Percentiles rank a stretch among this genome's conserved stretches.
phyloP scores from a whole-genome alignment of 2,113 vertebrate species.

The Trogon melanurus region DNA sequence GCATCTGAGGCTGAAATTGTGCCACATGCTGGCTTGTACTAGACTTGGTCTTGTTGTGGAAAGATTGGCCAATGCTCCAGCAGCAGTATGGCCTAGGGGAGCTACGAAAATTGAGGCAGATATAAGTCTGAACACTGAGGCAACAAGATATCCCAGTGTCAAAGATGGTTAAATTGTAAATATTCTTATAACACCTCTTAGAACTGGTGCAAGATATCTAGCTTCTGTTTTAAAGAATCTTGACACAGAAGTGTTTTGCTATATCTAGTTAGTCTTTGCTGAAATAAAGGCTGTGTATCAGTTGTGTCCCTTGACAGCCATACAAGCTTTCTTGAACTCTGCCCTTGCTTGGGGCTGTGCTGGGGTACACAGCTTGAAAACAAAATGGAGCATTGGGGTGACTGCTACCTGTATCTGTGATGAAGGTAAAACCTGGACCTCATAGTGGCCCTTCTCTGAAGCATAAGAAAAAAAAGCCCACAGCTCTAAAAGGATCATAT shows the following conservation, averaged over 20 bases:
- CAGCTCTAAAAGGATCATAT: neutral
- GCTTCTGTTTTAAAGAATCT: neutral
- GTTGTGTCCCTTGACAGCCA: neutral
- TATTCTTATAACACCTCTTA: neutral
- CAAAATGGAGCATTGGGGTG: neutral
- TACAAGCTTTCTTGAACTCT: neutral
- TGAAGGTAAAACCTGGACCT: neutral
- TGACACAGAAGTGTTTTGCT: neutral
- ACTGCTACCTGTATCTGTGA: neutral
- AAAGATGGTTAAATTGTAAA: neutral
- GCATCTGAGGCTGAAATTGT: neutral
- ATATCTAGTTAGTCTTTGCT: neutral
- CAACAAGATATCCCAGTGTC: neutral
- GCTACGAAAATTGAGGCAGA: neutral
- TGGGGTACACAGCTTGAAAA: neutral
- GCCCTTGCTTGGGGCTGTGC: neutral
- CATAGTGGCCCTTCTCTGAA: neutral
- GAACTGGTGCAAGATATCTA: neutral
- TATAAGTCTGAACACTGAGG: fast-evolving
- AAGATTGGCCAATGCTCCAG: neutral
- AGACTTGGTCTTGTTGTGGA: neutral
- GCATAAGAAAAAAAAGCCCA: neutral
- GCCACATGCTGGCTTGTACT: neutral
- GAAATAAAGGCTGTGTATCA: neutral
- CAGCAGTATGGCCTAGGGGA: neutral